Percentiles rank a stretch among this genome's conserved stretches.
These are phyloP conservation scores for Cyrtorhinus lividipennis DNA, from an alignment of 1,140 invertebrate species.

Conservation along the genomic window DNA sequence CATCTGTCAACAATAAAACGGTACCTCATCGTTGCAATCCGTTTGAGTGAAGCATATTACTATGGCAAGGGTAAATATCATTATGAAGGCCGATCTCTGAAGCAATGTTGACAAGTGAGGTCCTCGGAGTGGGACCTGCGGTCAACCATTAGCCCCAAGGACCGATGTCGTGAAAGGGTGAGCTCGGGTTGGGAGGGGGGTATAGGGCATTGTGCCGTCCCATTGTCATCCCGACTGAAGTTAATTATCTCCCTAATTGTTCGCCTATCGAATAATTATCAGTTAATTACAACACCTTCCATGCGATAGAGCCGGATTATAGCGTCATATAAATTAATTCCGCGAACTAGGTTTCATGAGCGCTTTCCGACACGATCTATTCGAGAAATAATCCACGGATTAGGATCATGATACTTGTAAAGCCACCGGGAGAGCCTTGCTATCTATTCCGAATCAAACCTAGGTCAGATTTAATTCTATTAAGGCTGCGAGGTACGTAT, in stretches of 20 bases:
- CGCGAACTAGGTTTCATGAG: too few relatives aligned
- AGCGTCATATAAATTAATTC: not conserved
- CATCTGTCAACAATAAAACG: too few relatives aligned
- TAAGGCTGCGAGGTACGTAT: too few relatives aligned
- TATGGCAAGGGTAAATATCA: not conserved
- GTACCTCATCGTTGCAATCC: too few relatives aligned
- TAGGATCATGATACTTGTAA: too few relatives aligned
- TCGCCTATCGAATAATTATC: not conserved
- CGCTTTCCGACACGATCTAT: too few relatives aligned
- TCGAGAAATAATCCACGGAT: too few relatives aligned
- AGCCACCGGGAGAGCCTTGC: too few relatives aligned
- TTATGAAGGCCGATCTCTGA: not conserved
- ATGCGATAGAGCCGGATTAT: not conserved
- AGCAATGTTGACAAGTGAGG: not conserved
- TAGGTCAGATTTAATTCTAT: too few relatives aligned
- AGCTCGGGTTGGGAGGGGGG: not conserved
- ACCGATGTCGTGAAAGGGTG: not conserved
- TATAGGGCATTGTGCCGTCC: not conserved
- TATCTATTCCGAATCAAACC: too few relatives aligned
- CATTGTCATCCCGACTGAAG: not conserved
- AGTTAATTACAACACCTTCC: not conserved
- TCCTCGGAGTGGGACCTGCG: not conserved
- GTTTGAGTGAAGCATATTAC: not conserved
- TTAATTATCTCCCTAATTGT: not conserved
- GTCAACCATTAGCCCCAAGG: not conserved